phyloP scores from a whole-genome alignment of 2,888 invertebrate species.

The Camponotus fellah region DNA sequence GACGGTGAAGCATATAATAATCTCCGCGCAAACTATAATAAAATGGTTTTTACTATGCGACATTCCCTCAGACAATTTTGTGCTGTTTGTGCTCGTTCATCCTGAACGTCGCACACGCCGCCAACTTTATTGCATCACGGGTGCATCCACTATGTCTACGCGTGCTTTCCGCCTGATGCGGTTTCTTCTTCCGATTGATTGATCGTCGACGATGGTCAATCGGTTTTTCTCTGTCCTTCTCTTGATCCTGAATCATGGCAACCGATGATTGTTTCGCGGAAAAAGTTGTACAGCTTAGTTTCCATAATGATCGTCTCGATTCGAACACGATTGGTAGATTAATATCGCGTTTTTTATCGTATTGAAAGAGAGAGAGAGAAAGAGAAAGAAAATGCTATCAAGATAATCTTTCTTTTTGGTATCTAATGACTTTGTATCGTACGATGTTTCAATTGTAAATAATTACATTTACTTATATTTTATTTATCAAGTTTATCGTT shows the following conservation, averaged over 20 bases:
- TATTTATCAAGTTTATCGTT: background rate
- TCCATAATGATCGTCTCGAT: slow-evolving; percentile 68
- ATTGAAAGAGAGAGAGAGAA: slow-evolving; percentile 62
- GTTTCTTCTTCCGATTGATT: slow-evolving; percentile 67
- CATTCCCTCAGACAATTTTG: slow-evolving; percentile 43
- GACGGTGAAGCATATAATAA: slow-evolving; percentile 42
- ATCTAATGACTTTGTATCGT: slow-evolving; percentile 15
- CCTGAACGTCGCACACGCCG: slow-evolving; percentile 58
- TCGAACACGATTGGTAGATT: slow-evolving; percentile 66
- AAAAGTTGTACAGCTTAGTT: slow-evolving; percentile 68
- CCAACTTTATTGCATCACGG: slow-evolving; percentile 71
- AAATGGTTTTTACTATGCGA: slow-evolving; percentile 56
- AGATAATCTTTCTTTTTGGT: slow-evolving; percentile 59
- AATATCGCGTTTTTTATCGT: slow-evolving; percentile 66
- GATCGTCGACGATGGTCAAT: slow-evolving; percentile 62
- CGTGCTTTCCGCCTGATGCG: slow-evolving; percentile 62
- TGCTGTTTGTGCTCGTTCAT: slow-evolving; percentile 62
- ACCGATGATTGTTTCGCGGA: slow-evolving; percentile 46
- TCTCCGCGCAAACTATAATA: slow-evolving; percentile 57
- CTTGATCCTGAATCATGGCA: slow-evolving; percentile 56
- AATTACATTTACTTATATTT: slow-evolving; percentile 26
- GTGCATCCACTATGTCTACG: slow-evolving; percentile 59
- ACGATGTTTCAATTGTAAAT: slow-evolving; percentile 22
- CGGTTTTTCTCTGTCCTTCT: slow-evolving; percentile 62
- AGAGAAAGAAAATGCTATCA: slow-evolving; percentile 56